Percentiles rank a stretch among this genome's conserved stretches.
phyloP scores from a whole-genome alignment of 2,888 invertebrate species.

The Frankliniella intonsa region DNA sequence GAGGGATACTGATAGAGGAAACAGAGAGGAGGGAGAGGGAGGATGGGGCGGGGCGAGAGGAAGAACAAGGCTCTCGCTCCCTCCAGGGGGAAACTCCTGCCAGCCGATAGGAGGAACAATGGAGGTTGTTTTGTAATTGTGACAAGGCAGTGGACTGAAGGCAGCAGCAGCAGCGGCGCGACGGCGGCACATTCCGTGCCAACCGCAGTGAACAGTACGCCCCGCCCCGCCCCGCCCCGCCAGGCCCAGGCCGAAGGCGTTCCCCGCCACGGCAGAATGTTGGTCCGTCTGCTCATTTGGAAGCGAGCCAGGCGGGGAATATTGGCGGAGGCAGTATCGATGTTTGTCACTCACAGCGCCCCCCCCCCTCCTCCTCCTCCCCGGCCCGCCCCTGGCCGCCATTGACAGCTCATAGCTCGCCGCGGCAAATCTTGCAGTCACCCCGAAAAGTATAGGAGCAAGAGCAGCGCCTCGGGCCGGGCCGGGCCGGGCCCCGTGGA shows the following conservation, averaged over 20 bases:
- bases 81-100: constrained; percentile 1
- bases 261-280: constrained; percentile 5
- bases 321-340: neutral
- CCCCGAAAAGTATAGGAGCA: no score
- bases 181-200: neutral
- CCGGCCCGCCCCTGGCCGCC: no score
- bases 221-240: neutral
- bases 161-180: neutral
- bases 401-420: no score
- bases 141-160: constrained; percentile 11
- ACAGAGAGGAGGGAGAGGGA: no score
- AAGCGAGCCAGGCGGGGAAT: neutral
- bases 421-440: no score
- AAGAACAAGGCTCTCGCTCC: neutral
- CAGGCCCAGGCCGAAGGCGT: neutral
- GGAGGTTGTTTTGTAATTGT: constrained; percentile 24
- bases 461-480: no score
- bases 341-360: constrained; percentile 5
- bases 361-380: no score
- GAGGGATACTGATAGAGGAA: no score
- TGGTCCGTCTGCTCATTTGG: constrained; percentile 18
- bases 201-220: neutral
- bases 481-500: no score
- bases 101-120: constrained; percentile 11
- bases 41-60: no score